Conservation (phyloP, 2,113 vertebrate genomes). For the Gila orcuttii region DNA sequence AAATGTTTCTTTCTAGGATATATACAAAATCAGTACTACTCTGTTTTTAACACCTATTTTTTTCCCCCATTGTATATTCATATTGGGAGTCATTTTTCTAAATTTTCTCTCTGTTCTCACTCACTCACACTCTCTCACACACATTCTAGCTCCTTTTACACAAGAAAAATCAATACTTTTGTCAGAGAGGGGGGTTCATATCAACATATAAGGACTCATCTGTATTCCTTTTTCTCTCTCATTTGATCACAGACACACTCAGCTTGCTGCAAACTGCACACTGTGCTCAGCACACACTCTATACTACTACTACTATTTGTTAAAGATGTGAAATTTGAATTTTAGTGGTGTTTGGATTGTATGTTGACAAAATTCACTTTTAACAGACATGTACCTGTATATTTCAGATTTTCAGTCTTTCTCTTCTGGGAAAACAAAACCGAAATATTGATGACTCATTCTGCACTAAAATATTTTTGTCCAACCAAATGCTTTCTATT, state of each 20-base stretch:
- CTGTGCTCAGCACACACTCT: background rate
- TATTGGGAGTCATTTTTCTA: conserved; percentile 11
- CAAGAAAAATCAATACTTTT: conserved; percentile 32
- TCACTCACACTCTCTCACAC: background rate
- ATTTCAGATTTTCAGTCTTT: background rate
- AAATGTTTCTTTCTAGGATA: conserved; percentile 21
- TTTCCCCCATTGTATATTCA: background rate
- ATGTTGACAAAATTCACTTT: background rate
- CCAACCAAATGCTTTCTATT: background rate
- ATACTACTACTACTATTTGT: background rate
- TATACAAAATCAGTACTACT: background rate
- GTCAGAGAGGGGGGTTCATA: background rate
- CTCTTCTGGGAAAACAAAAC: background rate
- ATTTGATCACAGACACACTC: background rate
- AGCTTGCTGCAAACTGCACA: background rate
- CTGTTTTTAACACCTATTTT: background rate
- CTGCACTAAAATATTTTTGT: background rate
- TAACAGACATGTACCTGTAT: background rate
- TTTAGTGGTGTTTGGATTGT: background rate
- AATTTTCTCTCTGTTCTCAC: conserved; percentile 11
- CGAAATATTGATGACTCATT: background rate
- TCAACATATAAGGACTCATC: conserved; percentile 28
- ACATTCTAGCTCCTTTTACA: background rate
- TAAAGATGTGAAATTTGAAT: background rate
- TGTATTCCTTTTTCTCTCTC: conserved; percentile 7